phyloP scores from a whole-genome alignment of 2,113 vertebrate genomes.

The Tragelaphus strepsiceros region DNA sequence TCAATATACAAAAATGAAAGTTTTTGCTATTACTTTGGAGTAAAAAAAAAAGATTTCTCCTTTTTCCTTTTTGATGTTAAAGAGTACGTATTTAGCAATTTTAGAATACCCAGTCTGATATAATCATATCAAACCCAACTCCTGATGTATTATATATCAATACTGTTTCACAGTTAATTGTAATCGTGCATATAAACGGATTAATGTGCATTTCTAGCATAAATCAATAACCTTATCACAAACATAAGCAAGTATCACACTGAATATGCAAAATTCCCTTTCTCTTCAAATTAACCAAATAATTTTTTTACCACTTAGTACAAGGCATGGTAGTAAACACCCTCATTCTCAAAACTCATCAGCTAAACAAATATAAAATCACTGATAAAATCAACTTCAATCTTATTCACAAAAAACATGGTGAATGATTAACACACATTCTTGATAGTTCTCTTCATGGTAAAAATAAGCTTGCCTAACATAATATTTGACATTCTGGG shows the following conservation, averaged over 20 bases:
- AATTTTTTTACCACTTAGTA: slow-evolving; percentile 3
- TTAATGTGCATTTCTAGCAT: slow-evolving; percentile 1
- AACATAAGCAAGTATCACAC: neutral
- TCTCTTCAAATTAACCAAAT: slow-evolving; percentile 38
- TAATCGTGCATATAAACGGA: neutral
- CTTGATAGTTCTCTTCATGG: slow-evolving; percentile 23
- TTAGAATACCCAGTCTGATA: neutral
- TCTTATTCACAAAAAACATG: slow-evolving; percentile 48
- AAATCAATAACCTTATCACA: slow-evolving; percentile 17
- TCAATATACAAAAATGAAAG: neutral
- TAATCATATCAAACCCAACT: neutral
- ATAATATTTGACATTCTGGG: neutral
- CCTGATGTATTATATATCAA: neutral
- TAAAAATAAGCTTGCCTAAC: slow-evolving; percentile 2
- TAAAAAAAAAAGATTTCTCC: slow-evolving; percentile 18
- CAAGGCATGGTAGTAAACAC: slow-evolving; percentile 6
- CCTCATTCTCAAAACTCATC: slow-evolving; percentile 41
- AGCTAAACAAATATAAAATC: slow-evolving; percentile 29
- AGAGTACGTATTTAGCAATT: slow-evolving; percentile 8
- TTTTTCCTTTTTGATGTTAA: slow-evolving; percentile 12
- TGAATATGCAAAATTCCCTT: slow-evolving; percentile 39
- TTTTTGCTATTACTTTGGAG: neutral
- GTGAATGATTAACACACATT: slow-evolving; percentile 21
- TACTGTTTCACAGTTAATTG: slow-evolving; percentile 8
- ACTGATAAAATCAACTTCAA: slow-evolving; percentile 38